These are phyloP conservation scores for Lissonota sp. DNA, from an alignment of 2,888 invertebrate species.

Conservation along the genomic window DNA sequence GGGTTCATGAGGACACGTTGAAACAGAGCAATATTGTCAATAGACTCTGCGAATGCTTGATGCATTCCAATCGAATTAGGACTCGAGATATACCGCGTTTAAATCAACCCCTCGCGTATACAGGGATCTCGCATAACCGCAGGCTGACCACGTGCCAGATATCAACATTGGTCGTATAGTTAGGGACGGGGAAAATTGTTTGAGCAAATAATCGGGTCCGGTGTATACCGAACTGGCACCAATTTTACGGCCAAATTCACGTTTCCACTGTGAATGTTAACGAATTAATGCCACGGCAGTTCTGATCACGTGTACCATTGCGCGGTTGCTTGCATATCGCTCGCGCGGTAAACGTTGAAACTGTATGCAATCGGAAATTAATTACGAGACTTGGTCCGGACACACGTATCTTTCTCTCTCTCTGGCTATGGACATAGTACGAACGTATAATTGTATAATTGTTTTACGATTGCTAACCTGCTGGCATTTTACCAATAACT, in stretches of 20 bases:
- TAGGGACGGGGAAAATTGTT: slow-evolving; percentile 75
- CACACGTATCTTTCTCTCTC: slow-evolving; percentile 29
- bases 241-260: slow-evolving; percentile 80
- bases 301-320: slow-evolving; percentile 53
- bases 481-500: slow-evolving; percentile 25
- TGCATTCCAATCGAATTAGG: slow-evolving; percentile 18
- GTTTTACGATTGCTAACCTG: slow-evolving; percentile 76
- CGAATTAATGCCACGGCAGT: slow-evolving; percentile 78
- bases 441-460: slow-evolving; percentile 78
- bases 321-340: slow-evolving; percentile 59
- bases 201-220: slow-evolving; percentile 76
- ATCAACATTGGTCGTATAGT: slow-evolving; percentile 62
- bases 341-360: slow-evolving; percentile 76
- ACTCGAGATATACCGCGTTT: slow-evolving; percentile 23
- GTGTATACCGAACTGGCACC: slow-evolving; percentile 65
- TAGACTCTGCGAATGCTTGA: too few relatives aligned
- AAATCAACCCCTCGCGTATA: slow-evolving; percentile 1
- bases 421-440: slow-evolving; percentile 1
- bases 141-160: slow-evolving; percentile 56
- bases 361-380: slow-evolving; percentile 73
- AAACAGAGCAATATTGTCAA: too few relatives aligned
- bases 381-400: slow-evolving; percentile 71
- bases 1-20: too few relatives aligned
- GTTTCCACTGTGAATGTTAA: slow-evolving; percentile 74
- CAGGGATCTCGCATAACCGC: slow-evolving; percentile 45